Conservation (phyloP, 2,888 invertebrate species). For the Drosophila acutilabella region DNA sequence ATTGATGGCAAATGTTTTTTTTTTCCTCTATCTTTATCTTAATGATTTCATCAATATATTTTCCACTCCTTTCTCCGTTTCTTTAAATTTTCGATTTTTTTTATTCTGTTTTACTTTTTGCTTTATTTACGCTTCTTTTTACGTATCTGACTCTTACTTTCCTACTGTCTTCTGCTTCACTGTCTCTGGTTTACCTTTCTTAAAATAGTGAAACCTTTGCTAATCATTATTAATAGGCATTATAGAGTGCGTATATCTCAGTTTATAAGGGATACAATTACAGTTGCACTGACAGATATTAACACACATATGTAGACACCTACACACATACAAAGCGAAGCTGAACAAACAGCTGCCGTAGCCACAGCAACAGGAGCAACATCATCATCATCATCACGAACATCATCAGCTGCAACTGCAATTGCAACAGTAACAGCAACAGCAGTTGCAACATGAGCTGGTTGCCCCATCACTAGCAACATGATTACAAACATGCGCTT, state of each 20-base stretch:
- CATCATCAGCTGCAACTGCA: slow-evolving; percentile 23
- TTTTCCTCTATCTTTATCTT: too few species aligned
- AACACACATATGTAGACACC: slow-evolving; percentile 7
- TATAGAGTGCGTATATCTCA: slow-evolving; percentile 9
- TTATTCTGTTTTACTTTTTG: too few species aligned
- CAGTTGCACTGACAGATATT: slow-evolving; percentile 12
- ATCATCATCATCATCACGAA: slow-evolving; percentile 17
- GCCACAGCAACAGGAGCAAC: slow-evolving; percentile 26
- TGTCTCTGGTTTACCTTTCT: too few species aligned
- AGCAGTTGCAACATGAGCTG: slow-evolving; percentile 66
- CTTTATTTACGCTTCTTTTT: too few species aligned
- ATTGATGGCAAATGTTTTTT: too few species aligned
- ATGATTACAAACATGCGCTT: slow-evolving; percentile 71
- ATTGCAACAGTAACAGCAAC: slow-evolving; percentile 28
- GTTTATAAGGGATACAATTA: slow-evolving; percentile 24
- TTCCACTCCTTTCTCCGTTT: too few species aligned
- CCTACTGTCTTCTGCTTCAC: not conserved
- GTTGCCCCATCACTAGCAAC: slow-evolving; percentile 63
- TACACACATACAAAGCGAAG: slow-evolving; percentile 2
- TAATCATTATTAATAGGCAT: not conserved
- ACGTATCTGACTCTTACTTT: not conserved
- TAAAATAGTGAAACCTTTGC: too few species aligned
- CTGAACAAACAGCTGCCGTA: slow-evolving; percentile 54
- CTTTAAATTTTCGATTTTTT: too few species aligned
- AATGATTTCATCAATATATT: too few species aligned